Percentiles rank a stretch among this genome's conserved stretches.
Conservation (phyloP, 2,888 invertebrate species). For the Agonopterix arenella region DNA sequence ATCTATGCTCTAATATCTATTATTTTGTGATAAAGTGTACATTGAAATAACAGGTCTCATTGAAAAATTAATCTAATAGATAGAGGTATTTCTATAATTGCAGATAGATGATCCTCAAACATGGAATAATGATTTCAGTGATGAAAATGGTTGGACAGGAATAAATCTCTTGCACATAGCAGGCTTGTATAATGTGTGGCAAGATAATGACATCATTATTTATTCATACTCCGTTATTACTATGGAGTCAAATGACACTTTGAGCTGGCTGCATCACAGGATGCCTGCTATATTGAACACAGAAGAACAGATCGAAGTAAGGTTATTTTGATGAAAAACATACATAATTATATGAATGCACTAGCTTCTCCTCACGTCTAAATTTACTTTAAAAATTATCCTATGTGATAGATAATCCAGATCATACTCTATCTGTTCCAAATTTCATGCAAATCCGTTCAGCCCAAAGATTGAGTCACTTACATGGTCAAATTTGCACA, state of each 20-base stretch:
- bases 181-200: conserved; percentile 85
- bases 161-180: conserved; percentile 84
- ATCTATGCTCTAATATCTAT: no score
- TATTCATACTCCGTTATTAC: conserved; percentile 88
- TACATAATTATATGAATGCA: no score
- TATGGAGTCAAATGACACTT: conserved; percentile 80
- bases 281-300: conserved; percentile 87
- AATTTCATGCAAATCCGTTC: no score
- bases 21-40: no score
- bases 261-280: conserved; percentile 87
- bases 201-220: conserved; percentile 73
- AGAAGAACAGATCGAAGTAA: conserved; percentile 73
- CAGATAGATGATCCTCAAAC: conserved; percentile 73
- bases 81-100: background rate
- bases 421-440: no score
- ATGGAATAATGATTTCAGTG: conserved; percentile 68
- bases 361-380: no score
- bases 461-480: no score
- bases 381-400: no score
- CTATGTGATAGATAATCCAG: no score
- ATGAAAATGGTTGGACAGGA: conserved; percentile 77
- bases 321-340: background rate
- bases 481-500: no score
- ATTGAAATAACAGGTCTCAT: no score
- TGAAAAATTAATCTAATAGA: no score